Conservation (phyloP, 2,113 vertebrate genomes). For the Laticauda laticaudata region DNA sequence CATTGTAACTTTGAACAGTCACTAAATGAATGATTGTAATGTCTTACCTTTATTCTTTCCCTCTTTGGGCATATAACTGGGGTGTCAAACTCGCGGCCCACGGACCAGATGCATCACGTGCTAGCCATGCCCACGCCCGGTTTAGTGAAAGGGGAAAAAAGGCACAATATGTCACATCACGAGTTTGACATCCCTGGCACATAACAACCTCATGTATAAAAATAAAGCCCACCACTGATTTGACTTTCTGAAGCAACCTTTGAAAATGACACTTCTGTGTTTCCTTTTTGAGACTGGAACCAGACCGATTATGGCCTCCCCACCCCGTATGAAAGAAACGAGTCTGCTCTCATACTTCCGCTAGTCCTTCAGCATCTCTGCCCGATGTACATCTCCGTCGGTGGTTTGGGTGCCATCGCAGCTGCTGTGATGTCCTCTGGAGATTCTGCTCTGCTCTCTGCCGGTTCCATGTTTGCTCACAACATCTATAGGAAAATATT, state of each 20-base stretch:
- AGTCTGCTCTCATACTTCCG: slow-evolving; percentile 72
- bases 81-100: no score
- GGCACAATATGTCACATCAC: no score
- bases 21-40: no score
- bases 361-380: slow-evolving; percentile 74
- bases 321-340: slow-evolving; percentile 68
- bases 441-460: slow-evolving; percentile 73
- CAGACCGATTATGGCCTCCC: slow-evolving; percentile 76
- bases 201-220: no score
- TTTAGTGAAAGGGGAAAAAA: no score
- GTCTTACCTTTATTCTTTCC: no score
- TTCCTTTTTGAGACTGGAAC: slow-evolving; percentile 76
- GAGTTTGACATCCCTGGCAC: no score
- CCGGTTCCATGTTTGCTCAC: slow-evolving; percentile 67
- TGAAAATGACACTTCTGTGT: slow-evolving; percentile 3
- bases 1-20: no score
- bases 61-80: no score
- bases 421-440: slow-evolving; percentile 75
- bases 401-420: slow-evolving; percentile 68
- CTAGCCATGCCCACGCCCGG: no score
- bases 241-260: neutral
- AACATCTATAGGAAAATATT: slow-evolving; percentile 77
- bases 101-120: no score
- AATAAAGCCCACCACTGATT: neutral
- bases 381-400: slow-evolving; percentile 68